phyloP scores from a whole-genome alignment of 2,113 vertebrate species.

The Xyliphius kryptos region DNA sequence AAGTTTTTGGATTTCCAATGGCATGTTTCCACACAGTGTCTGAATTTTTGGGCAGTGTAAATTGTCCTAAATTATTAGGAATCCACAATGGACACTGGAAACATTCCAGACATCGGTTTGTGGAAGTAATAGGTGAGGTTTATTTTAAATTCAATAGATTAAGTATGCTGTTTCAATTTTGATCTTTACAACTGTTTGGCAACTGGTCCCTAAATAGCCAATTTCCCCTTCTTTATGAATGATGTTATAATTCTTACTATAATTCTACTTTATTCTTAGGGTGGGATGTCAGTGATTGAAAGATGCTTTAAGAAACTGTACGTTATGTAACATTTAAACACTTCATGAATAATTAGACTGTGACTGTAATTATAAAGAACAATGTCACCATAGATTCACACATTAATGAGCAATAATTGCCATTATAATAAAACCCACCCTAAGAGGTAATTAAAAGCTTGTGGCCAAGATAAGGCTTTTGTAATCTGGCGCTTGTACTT shows the following conservation, averaged over 20 bases:
- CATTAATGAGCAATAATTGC: conserved; percentile 33
- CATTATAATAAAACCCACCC: conserved; percentile 29
- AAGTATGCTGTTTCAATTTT: too few species aligned
- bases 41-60: too few species aligned
- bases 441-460: conserved; percentile 34
- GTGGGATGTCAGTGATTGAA: not conserved
- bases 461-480: conserved; percentile 30
- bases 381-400: conserved; percentile 27
- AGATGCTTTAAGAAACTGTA: conserved; percentile 7
- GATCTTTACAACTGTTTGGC: too few species aligned
- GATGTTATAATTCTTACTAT: not conserved
- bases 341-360: conserved; percentile 19
- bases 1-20: too few species aligned
- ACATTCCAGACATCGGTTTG: too few species aligned
- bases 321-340: conserved; percentile 22
- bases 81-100: too few species aligned
- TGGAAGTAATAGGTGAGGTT: too few species aligned
- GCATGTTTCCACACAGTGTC: too few species aligned
- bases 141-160: too few species aligned
- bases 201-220: too few species aligned
- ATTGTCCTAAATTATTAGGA: too few species aligned
- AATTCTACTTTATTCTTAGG: not conserved
- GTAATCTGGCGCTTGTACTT: conserved; percentile 24
- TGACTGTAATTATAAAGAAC: conserved; percentile 21
- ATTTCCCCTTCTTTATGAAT: not conserved